Base-by-base conservation (phyloP, 2,113 vertebrate genomes). In the Bufo bufo region DNA sequence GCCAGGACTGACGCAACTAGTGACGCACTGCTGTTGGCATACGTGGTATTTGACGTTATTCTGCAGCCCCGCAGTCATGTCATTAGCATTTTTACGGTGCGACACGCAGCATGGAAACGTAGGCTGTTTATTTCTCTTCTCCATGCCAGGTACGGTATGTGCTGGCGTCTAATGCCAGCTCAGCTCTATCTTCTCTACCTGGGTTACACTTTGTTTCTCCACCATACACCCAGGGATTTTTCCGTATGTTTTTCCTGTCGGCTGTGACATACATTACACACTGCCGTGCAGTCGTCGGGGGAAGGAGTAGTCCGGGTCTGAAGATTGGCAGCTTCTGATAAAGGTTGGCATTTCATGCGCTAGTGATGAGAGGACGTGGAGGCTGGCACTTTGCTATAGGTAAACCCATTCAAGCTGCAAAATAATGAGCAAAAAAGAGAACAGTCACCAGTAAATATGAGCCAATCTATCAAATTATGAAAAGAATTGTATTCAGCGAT, bases 21-120 rank as follows among this genome's bases (percentile, higher is more conserved):
- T 66, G 61, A 83, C 63, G 43, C 47, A 69, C 81, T 50, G 19
- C 19, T 83, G 14, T 23, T 83, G 61, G 63, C 81, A 63, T 83
- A 63, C 17, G 9, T 49, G 43, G 59, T 47, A 45, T 78, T 81
- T 65, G 14, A 65, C 19, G 14, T 82, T 61, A 83, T 52, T 52
- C 49, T 83, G 81, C 61, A 52, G 81, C 20, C 20, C 81, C 69
- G 61, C 81, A 23, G 47, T 66, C 14, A 16, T 13, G 10, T 66
- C 23, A 83, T 82, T 65, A 50, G 11, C 59, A 82, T 82, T 82
- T 82, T 23, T 82, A 14, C 50, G 43, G 61, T 52, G 58, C 50
- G 61, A 66, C 19, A 66, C 65, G 17, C 14, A n/a, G 45, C 47
- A 78, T 19, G n/a, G 77, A 78, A 54, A 56, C 9, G 5, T 20